Evolutionary conservation across 2,888 invertebrate species (phyloP), one percentile per base, ranked within the genome.

Genomic region (Tuberolachnus salignus): DNA sequence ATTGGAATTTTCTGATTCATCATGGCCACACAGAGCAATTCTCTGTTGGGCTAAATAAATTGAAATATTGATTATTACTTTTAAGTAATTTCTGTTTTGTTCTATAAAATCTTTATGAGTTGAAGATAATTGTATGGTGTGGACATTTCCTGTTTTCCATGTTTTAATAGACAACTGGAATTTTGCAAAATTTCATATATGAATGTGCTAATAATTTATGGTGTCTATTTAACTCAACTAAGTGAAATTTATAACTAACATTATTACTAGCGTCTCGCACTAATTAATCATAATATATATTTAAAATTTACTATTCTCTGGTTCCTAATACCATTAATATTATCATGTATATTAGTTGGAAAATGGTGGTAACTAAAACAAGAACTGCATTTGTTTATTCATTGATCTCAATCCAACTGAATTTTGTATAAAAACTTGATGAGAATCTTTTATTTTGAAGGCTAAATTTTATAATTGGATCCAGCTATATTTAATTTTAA

Each of bases 291-390:
- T 4, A 55, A 21, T 55, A 55, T 55, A 55, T 55, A 21, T 55
- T 55, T 21, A 55, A n/a, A n/a, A n/a, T n/a, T n/a, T n/a, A n/a
- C n/a, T n/a, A 21, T 55, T 55, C 55, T 55, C 55, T 13, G 9
- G 55, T 55, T 55, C 21, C 55, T 55, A 55, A 55, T 55, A 55
- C 55, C 55, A 55, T 55, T 55, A 55, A 10, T 55, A 55, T 55
- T 55, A 55, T 55, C 55, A 55, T 55, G 55, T 21, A 21, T 55
- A 21, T 55, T 55, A 55, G 4, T 55, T 10, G 55, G 21, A 21
- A 55, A 55, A 55, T 55, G 21, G 21, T n/a, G 10, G 55, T 21
- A 55, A 55, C 21, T 55, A 55, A 55, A 55, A 55, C 55, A 55
- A 55, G 21, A 21, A 55, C 55, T 55, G 55, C 55, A 55, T 49